Evolutionary conservation across 2,797 vertebrate species (phyloP).

Genomic region (Chelon labrosus): DNA sequence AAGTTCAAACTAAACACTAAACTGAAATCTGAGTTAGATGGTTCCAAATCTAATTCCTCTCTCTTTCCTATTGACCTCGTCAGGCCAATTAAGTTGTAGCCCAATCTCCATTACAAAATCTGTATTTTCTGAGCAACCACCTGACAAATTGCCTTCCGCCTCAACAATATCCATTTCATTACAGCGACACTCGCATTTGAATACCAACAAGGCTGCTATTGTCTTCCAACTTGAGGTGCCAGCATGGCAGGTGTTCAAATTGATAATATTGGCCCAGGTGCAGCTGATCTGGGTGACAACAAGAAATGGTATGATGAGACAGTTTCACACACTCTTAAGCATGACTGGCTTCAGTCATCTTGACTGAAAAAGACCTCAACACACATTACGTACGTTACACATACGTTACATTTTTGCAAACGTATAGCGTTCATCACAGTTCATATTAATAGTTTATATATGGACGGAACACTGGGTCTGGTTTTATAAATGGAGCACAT

Average conservation of each 20-base stretch:
- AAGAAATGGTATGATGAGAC: constrained; percentile 36
- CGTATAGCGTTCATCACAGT: too few species aligned
- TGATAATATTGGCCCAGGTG: constrained; percentile 55
- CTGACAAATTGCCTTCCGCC: constrained; percentile 63
- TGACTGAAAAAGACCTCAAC: neutral
- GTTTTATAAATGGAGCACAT: neutral
- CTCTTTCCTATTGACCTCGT: constrained; percentile 47
- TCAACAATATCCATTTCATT: constrained; percentile 66
- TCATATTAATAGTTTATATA: too few species aligned
- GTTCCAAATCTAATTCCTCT: constrained; percentile 28
- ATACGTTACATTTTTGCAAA: too few species aligned
- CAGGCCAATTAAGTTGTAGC: constrained; percentile 52
- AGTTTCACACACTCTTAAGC: constrained; percentile 23
- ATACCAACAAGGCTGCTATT: constrained; percentile 63
- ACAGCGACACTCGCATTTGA: constrained; percentile 58
- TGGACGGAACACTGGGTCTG: neutral
- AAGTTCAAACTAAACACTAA: neutral
- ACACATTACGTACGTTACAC: too few species aligned
- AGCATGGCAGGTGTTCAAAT: constrained; percentile 65
- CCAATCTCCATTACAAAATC: constrained; percentile 61
- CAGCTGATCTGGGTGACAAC: constrained; percentile 51
- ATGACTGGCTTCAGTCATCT: neutral
- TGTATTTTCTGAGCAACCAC: constrained; percentile 49
- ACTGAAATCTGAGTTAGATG: neutral
- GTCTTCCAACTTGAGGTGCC: constrained; percentile 43